These are phyloP conservation scores for Penaeus indicus DNA, from an alignment of 1,140 invertebrate species.

Conservation along the genomic window DNA sequence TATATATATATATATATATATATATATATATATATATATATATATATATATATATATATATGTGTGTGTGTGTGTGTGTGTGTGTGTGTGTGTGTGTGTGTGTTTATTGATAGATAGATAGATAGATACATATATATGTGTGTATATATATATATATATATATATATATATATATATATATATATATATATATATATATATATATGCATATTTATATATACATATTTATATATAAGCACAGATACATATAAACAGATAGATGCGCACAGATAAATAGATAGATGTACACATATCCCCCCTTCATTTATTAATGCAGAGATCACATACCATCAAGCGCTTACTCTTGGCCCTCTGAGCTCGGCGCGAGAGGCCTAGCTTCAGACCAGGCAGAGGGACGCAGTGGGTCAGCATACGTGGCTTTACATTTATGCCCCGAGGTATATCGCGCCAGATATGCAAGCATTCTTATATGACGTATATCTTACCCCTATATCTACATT, in stretches of 20 bases:
- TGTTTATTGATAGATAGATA: constrained; percentile 9
- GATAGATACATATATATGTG: constrained; percentile 4
- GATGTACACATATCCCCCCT: not conserved
- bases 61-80: not conserved
- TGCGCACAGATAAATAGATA: not conserved
- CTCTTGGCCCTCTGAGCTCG: too few species aligned
- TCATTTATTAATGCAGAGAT: not conserved
- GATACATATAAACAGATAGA: not conserved
- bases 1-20: constrained; percentile 21
- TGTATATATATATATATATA: constrained; percentile 5
- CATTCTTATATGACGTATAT: too few species aligned
- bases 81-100: not conserved
- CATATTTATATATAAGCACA: not conserved
- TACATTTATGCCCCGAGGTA: too few species aligned
- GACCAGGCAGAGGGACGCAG: too few species aligned
- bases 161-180: constrained; percentile 7
- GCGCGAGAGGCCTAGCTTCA: too few species aligned
- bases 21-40: constrained; percentile 9
- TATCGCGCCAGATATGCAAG: too few species aligned
- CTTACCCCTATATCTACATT: too few species aligned
- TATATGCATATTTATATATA: constrained; percentile 9
- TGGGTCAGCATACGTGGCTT: too few species aligned
- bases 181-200: constrained; percentile 21
- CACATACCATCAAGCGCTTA: not conserved
- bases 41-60: constrained; percentile 15